These are phyloP conservation scores for Plotosus lineatus DNA, from an alignment of 2,113 vertebrate species.

Conservation along the genomic window DNA sequence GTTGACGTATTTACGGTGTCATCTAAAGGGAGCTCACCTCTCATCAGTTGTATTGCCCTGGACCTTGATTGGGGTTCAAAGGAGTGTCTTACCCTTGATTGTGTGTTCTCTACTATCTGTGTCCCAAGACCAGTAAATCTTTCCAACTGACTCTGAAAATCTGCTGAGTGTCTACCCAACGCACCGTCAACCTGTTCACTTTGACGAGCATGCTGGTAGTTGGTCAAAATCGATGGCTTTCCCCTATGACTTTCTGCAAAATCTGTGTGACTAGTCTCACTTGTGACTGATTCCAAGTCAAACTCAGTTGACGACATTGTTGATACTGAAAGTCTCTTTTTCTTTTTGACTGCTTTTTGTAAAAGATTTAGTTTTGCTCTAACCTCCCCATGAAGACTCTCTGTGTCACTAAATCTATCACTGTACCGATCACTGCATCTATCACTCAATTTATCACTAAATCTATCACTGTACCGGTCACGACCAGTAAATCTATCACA, in stretches of 20 bases:
- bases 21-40: conserved; percentile 64
- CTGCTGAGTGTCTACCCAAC: conserved; percentile 41
- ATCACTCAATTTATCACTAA: conserved; percentile 75
- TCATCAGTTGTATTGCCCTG: conserved; percentile 68
- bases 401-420: conserved; percentile 75
- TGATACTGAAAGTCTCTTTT: conserved; percentile 73
- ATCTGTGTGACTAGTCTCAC: conserved; percentile 70
- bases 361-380: conserved; percentile 85
- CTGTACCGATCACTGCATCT: conserved; percentile 74
- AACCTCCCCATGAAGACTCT: conserved; percentile 86
- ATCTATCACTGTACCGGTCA: conserved; percentile 72
- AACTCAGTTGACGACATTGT: conserved; percentile 80
- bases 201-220: conserved; percentile 60
- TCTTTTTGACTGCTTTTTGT: conserved; percentile 81
- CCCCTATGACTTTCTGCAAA: conserved; percentile 67
- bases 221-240: conserved; percentile 62
- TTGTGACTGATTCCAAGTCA: conserved; percentile 71
- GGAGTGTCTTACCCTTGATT: conserved; percentile 62
- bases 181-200: conserved; percentile 58
- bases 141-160: conserved; percentile 60
- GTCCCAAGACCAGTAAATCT: conserved; percentile 54
- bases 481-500: conserved; percentile 72
- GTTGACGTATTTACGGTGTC: conserved; percentile 31
- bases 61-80: conserved; percentile 74
- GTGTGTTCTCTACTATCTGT: conserved; percentile 40